Evolutionary conservation across 2,113 vertebrate genomes (phyloP), one percentile per base, ranked within the genome.

Genomic region (Cyprinodon tularosa): DNA sequence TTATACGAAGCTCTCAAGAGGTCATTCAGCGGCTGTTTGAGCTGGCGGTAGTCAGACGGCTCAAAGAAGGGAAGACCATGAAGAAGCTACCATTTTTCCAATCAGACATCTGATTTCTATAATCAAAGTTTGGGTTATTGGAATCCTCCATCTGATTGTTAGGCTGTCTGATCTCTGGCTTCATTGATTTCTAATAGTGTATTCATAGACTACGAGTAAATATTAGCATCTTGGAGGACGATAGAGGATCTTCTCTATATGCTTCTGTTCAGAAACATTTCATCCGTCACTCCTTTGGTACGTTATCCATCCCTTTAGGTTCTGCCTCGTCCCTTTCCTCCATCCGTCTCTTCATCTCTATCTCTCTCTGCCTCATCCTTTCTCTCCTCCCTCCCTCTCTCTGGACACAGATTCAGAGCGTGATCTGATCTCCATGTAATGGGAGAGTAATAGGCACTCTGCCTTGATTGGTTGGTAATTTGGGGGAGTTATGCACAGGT

Each of bases 401-500:
- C 95, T 96, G 96, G 96, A 96, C 96, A 96, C 95, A 94, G 96
- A 96, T 96, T 97, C 96, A 96, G 97, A 96, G 96, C 95, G 96
- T 97, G 97, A 99, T 98, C 97, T 97, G 97, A 97, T 98, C 97
- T 96, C 97, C 96, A 98, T 98, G 98, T 98, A 98, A 99, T 98
- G 96, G 97, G 96, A 96, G 96, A 96, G 96, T 98, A 99, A 99
- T 98, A 97, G 97, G 96, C 96, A 98, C 96, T 97, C 96, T 97
- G 96, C 95, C 96, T 96, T 98, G 97, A 99, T 99, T 99, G 98
- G 97, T 96, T 97, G 96, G 97, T 99, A 99, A 98, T 99, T 99
- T 97, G 96, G 96, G 96, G 97, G 96, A 98, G 97, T 98, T 98
- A 97, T 98, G 97, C 97, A 98, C 98, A 98, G 98, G 98, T 99